Base-by-base conservation (phyloP, 1,140 invertebrate genomes). In the Eufriesea mexicana region DNA sequence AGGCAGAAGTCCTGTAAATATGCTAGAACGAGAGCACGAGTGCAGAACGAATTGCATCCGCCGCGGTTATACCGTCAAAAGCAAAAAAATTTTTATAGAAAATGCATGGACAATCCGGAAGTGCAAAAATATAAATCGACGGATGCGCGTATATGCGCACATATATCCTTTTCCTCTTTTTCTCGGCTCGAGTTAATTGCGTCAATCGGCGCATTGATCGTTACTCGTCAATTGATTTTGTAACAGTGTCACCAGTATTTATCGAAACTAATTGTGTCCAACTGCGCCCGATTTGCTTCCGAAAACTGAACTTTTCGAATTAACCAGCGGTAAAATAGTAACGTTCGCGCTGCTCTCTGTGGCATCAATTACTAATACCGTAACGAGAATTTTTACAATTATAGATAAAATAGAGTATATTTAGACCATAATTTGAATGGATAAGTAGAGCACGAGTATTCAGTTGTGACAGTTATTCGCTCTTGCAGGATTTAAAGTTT, bases 31-130 rank as follows among this genome's bases (percentile, higher is more conserved):
- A 79, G 66, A 20, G 81, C 51, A 82, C 51, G 54, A 68, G 28
- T 23, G 74, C 42, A 49, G 76, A 79, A 84, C 77, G 76, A 79
- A 84, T 84, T 71, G 82, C 75, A 28, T 82, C 28, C 73, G 59
- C 7, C 20, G 57, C 25, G 54, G 72, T 57, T 49, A 76, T 57
- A 59, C 10, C 35, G 55, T 61, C 74, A 70, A 47, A 9, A 54
- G 25, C 75, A 55, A 77, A 35, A 35, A 59, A 49, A 18, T 57
- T 51, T 78, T 78, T 74, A 28, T 23, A 59, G 51, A 45, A 47
- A 61, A 59, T 51, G 62, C 80, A 28, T 23, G 23, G 28, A 23
- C 47, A 42, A 42, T 61, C 9, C 45, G 20, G 18, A 20, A 59
- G 23, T 28, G 67, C 18, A 16, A 68, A 35, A 76, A 49, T 51